Conservation (phyloP, 1,140 invertebrate genomes). For the Drosophila neocordata region DNA sequence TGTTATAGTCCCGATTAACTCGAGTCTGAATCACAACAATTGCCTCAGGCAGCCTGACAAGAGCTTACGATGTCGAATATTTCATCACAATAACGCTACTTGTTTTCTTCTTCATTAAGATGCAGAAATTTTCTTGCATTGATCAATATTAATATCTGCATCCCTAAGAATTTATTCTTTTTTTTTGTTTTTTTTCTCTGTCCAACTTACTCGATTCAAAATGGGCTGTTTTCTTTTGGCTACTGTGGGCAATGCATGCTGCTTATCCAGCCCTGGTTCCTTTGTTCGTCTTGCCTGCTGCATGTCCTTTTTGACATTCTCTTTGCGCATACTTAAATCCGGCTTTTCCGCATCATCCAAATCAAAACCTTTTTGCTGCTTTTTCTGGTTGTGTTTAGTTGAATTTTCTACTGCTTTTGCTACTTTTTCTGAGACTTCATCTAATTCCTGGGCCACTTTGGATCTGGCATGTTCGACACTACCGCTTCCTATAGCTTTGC, state of each 20-base stretch:
- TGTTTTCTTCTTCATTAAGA: no score
- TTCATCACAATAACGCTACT: conserved; percentile 46
- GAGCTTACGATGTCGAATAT: conserved; percentile 79
- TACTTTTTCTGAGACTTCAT: conserved; percentile 35
- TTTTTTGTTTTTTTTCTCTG: not conserved
- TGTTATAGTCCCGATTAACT: conserved; percentile 30
- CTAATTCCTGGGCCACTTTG: conserved; percentile 38
- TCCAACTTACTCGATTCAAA: conserved; percentile 85
- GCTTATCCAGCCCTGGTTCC: conserved; percentile 86
- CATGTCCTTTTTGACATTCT: conserved; percentile 85
- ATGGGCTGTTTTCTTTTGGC: conserved; percentile 85
- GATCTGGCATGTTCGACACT: not conserved
- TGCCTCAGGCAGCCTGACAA: conserved; percentile 38
- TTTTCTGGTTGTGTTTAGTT: conserved; percentile 23
- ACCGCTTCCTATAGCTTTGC: conserved; percentile 15
- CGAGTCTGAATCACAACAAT: conserved; percentile 33
- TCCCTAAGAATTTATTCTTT: not conserved
- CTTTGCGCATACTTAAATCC: conserved; percentile 55
- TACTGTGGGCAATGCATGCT: conserved; percentile 85
- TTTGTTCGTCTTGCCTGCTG: conserved; percentile 86
- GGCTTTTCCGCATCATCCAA: conserved; percentile 83
- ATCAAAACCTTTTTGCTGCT: conserved; percentile 77
- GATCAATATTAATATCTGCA: no score
- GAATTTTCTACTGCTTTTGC: conserved; percentile 42
- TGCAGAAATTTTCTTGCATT: no score